Evolutionary conservation across 2,797 vertebrate genomes (phyloP).

Genomic region (Tinamus major): DNA sequence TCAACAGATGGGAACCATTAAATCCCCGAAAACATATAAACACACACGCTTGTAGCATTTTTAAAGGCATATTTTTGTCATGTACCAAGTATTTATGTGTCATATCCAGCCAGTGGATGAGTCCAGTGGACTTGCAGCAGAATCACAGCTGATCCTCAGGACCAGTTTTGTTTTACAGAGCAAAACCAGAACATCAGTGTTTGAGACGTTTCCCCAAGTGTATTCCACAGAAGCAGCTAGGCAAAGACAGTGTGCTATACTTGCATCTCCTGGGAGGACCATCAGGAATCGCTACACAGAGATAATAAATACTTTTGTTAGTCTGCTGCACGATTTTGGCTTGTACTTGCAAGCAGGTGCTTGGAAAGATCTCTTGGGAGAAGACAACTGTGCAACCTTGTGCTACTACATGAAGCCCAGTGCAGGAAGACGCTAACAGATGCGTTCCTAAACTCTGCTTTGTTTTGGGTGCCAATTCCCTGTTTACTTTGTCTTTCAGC

Average conservation of each 20-base stretch:
- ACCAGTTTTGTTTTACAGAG: neutral
- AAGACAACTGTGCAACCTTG: neutral
- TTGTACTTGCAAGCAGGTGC: neutral
- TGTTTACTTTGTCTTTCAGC: neutral
- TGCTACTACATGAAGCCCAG: neutral
- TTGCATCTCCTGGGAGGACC: neutral
- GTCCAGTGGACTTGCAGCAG: neutral
- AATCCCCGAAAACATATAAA: neutral
- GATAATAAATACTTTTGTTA: neutral
- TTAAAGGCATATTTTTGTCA: neutral
- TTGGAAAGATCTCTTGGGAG: constrained; percentile 19
- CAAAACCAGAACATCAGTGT: neutral
- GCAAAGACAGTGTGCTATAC: neutral
- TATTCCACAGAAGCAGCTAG: neutral
- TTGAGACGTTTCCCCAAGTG: neutral
- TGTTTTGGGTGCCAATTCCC: constrained; percentile 3
- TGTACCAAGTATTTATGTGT: neutral
- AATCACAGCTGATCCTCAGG: neutral
- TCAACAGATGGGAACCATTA: neutral
- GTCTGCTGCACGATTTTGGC: neutral
- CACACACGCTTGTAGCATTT: neutral
- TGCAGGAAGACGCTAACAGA: neutral
- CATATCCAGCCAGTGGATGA: neutral
- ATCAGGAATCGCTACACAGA: neutral
- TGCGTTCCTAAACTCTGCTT: neutral